These are phyloP conservation scores for Cephus pygmeus DNA, from an alignment of 2,888 invertebrate species.

Conservation along the genomic window DNA sequence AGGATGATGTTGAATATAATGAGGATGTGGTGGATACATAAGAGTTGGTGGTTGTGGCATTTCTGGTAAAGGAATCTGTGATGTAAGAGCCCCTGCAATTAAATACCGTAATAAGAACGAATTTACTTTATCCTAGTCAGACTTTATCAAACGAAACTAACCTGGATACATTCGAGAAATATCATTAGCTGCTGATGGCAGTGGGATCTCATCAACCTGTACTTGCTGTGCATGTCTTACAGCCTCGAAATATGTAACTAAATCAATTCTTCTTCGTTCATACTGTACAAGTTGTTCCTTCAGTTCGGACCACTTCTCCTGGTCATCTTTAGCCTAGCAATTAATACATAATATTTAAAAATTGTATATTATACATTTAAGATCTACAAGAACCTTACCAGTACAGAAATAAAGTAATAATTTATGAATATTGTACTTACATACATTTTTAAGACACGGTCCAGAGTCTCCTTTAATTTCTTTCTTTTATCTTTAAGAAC, in stretches of 20 bases:
- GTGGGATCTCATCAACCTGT: conserved; percentile 93
- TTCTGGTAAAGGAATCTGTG: conserved; percentile 72
- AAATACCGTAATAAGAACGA: not conserved
- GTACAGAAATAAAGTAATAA: conserved; percentile 4
- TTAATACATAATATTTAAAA: conserved; percentile 25
- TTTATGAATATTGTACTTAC: conserved; percentile 73
- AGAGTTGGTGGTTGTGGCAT: conserved; percentile 61
- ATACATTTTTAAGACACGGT: conserved; percentile 94
- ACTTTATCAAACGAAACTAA: conserved; percentile 19
- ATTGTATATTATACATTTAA: conserved; percentile 15
- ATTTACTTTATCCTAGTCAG: conserved; percentile 1
- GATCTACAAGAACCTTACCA: conserved; percentile 27
- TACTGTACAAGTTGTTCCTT: conserved; percentile 92
- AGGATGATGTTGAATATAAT: conserved; percentile 65
- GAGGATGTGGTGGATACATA: conserved; percentile 56
- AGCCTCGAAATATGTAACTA: conserved; percentile 94
- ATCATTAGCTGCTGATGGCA: conserved; percentile 73
- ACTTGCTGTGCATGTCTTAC: conserved; percentile 96
- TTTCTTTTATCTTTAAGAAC: conserved; percentile 96
- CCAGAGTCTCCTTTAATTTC: conserved; percentile 94
- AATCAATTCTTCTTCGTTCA: conserved; percentile 85
- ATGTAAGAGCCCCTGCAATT: conserved; percentile 64
- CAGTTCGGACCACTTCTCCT: conserved; percentile 92
- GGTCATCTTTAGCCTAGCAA: conserved; percentile 91
- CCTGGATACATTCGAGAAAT: conserved; percentile 55